Evolutionary conservation across 2,113 vertebrate genomes (phyloP).

Genomic region (Siphamia tubifer): DNA sequence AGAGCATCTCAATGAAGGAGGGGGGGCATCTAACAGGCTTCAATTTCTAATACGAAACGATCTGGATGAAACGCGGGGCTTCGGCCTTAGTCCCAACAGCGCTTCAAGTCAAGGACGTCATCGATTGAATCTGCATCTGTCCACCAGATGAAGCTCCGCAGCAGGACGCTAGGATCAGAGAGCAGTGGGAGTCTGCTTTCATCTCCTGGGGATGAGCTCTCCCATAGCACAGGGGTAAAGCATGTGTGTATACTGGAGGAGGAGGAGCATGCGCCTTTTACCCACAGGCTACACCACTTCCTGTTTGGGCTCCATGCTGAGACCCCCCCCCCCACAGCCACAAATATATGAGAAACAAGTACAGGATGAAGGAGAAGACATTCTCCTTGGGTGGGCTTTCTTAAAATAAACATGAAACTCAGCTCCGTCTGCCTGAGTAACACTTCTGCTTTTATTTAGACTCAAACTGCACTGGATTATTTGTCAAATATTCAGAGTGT

Average conservation of each 20-base stretch:
- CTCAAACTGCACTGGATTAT: constrained; percentile 30
- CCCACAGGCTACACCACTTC: constrained; percentile 55
- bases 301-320: constrained; percentile 54
- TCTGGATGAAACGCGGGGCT: constrained; percentile 58
- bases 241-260: constrained; percentile 43
- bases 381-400: constrained; percentile 39
- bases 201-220: constrained; percentile 69
- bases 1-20: constrained; percentile 50
- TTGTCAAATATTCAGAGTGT: constrained; percentile 46
- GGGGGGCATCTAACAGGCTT: constrained; percentile 65
- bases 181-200: constrained; percentile 65
- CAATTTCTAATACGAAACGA: constrained; percentile 74
- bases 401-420: constrained; percentile 62
- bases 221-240: constrained; percentile 46
- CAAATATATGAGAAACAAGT: constrained; percentile 41
- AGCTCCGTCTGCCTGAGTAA: constrained; percentile 14
- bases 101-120: constrained; percentile 67
- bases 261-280: constrained; percentile 58
- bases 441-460: too few species aligned
- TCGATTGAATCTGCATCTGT: constrained; percentile 52
- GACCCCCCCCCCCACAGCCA: constrained; percentile 40
- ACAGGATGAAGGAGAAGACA: constrained; percentile 55
- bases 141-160: constrained; percentile 57
- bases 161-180: constrained; percentile 63
- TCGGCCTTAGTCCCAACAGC: constrained; percentile 44